Percentiles rank a stretch among this genome's conserved stretches.
Evolutionary conservation across 64 coral and sea anemone genomes (phyloP).

Genomic region (Stichodactyla helianthus): DNA sequence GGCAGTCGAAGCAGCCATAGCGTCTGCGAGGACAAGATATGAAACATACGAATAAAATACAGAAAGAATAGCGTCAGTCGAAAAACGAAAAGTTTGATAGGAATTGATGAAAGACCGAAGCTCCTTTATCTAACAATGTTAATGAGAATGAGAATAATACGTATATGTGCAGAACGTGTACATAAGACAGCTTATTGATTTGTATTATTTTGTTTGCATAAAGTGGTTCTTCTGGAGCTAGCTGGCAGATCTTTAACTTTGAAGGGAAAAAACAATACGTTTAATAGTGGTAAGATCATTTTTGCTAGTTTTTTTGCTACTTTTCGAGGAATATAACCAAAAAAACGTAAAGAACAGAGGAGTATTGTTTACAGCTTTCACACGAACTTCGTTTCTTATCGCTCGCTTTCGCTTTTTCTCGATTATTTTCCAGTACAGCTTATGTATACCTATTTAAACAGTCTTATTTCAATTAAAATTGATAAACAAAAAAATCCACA

Average conservation of each 20-base stretch:
- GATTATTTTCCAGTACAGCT: not conserved
- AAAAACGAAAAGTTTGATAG: not conserved
- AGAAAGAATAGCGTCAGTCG: not conserved
- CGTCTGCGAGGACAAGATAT: not conserved
- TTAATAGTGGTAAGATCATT: not conserved
- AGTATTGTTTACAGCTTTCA: not conserved
- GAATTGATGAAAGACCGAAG: not conserved
- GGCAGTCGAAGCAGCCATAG: not conserved
- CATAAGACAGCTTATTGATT: not conserved
- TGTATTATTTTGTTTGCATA: not conserved
- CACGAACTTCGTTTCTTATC: not conserved
- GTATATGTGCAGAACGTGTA: not conserved
- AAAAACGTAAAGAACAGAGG: not conserved
- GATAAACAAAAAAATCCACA: constrained; percentile 18
- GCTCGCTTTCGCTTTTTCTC: not conserved
- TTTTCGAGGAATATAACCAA: not conserved
- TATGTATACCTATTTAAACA: constrained; percentile 14
- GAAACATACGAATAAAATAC: constrained; percentile 12
- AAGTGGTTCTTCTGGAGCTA: not conserved
- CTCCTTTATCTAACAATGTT: not conserved
- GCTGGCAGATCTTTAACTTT: not conserved
- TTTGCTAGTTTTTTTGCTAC: not conserved
- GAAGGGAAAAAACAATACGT: not conserved
- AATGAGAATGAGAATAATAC: not conserved
- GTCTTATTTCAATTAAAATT: constrained; percentile 16